Conservation (phyloP, 1,140 invertebrate genomes). For the Drosophila novamexicana region DNA sequence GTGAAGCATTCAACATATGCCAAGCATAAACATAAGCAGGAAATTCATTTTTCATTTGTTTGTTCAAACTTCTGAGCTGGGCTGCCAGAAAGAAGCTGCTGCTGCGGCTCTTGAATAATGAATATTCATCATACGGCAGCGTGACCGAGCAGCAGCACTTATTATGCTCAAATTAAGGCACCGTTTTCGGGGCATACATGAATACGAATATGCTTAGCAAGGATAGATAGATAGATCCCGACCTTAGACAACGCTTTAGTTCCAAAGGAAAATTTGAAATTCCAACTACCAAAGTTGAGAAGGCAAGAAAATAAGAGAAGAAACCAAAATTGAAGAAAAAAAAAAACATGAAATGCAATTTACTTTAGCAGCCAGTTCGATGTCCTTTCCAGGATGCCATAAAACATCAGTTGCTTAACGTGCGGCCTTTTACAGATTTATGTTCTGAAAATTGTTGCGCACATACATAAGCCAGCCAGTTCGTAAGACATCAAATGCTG, state of each 20-base stretch:
- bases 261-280: slow-evolving; percentile 75
- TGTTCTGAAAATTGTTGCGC: slow-evolving; percentile 65
- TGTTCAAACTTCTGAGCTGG: slow-evolving; percentile 62
- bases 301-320: slow-evolving; percentile 1
- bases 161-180: slow-evolving; percentile 80
- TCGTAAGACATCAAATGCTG: slow-evolving; percentile 27
- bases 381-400: slow-evolving; percentile 58
- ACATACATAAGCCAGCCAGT: slow-evolving; percentile 36
- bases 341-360: slow-evolving; percentile 57
- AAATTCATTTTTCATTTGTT: slow-evolving; percentile 83
- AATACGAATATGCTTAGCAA: slow-evolving; percentile 36
- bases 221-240: background rate
- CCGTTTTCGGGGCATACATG: slow-evolving; percentile 48
- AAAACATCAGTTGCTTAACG: slow-evolving; percentile 76
- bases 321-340: background rate
- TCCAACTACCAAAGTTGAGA: slow-evolving; percentile 69
- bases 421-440: slow-evolving; percentile 69
- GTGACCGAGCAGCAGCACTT: slow-evolving; percentile 64
- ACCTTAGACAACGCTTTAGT: slow-evolving; percentile 17
- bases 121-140: slow-evolving; percentile 76
- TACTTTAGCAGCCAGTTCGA: slow-evolving; percentile 62
- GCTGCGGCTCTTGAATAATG: slow-evolving; percentile 53
- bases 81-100: slow-evolving; percentile 56
- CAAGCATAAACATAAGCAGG: slow-evolving; percentile 79
- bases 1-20: slow-evolving; percentile 74